phyloP scores from a whole-genome alignment of 2,888 invertebrate genomes.

The Conchocele bisecta region DNA sequence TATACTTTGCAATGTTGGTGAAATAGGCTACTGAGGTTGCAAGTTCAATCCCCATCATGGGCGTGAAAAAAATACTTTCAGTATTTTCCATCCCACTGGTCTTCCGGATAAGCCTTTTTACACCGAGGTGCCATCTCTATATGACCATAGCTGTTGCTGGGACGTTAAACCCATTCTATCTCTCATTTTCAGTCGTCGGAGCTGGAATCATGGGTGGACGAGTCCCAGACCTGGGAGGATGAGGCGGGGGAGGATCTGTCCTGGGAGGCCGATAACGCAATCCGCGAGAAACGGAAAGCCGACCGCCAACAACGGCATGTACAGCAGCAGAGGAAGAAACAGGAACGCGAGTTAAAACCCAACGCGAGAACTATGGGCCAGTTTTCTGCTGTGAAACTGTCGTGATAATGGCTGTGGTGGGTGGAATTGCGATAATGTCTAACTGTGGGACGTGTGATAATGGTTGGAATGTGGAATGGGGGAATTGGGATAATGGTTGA shows the following conservation, averaged over 20 bases:
- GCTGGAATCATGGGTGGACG: conserved; percentile 76
- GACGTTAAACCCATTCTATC: not conserved
- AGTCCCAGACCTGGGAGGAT: conserved; percentile 73
- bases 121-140: too few species aligned
- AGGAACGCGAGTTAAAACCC: conserved; percentile 67
- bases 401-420: conserved; percentile 59
- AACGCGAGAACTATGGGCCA: conserved; percentile 58
- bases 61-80: too few species aligned
- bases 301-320: conserved; percentile 72
- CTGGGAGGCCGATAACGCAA: conserved; percentile 77
- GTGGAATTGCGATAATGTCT: too few species aligned
- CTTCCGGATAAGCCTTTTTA: too few species aligned
- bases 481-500: too few species aligned
- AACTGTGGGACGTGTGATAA: too few species aligned
- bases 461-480: too few species aligned
- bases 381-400: conserved; percentile 72
- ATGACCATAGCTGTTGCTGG: too few species aligned
- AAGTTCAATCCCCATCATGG: too few species aligned
- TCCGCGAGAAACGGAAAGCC: conserved; percentile 71
- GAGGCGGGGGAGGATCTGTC: conserved; percentile 74
- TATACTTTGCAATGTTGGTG: too few species aligned
- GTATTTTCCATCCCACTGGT: too few species aligned
- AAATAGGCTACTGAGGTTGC: too few species aligned
- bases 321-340: conserved; percentile 72
- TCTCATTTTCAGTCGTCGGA: conserved; percentile 66